These are phyloP conservation scores for Cyclina sinensis DNA, from an alignment of 1,140 invertebrate species.

Conservation along the genomic window DNA sequence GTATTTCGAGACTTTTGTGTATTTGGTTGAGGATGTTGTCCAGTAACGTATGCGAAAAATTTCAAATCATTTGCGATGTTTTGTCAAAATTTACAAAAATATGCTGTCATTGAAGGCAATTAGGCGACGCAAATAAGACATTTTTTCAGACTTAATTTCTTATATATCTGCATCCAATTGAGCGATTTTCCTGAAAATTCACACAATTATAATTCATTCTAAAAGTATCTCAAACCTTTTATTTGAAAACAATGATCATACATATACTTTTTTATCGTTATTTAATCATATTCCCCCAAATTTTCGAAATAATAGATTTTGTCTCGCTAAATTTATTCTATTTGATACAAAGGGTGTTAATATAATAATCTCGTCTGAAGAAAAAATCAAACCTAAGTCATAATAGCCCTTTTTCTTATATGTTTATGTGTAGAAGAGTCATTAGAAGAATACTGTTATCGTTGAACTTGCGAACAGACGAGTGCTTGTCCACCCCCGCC, in stretches of 20 bases:
- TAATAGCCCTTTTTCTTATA: neutral
- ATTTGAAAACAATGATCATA: neutral
- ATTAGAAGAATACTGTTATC: constrained; percentile 28
- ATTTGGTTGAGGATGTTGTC: neutral
- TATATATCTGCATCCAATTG: neutral
- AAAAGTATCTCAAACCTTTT: constrained; percentile 3
- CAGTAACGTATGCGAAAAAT: neutral
- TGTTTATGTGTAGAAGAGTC: neutral
- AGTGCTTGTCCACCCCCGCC: neutral
- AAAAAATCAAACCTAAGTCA: neutral
- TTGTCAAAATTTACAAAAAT: constrained; percentile 8
- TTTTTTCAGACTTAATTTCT: neutral
- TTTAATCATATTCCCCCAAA: neutral
- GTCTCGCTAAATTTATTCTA: neutral
- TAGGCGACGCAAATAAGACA: neutral
- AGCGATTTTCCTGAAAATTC: constrained; percentile 2
- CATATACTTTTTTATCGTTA: neutral
- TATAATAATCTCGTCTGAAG: neutral
- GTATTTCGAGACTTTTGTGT: neutral
- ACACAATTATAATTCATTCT: neutral
- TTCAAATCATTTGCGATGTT: neutral
- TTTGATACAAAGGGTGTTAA: neutral
- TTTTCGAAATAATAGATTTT: neutral
- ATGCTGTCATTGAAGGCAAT: constrained; percentile 1
- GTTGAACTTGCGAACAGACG: constrained; percentile 34